These are phyloP conservation scores for Yponomeuta cagnagella DNA, from an alignment of 2,888 invertebrate genomes.

Conservation along the genomic window DNA sequence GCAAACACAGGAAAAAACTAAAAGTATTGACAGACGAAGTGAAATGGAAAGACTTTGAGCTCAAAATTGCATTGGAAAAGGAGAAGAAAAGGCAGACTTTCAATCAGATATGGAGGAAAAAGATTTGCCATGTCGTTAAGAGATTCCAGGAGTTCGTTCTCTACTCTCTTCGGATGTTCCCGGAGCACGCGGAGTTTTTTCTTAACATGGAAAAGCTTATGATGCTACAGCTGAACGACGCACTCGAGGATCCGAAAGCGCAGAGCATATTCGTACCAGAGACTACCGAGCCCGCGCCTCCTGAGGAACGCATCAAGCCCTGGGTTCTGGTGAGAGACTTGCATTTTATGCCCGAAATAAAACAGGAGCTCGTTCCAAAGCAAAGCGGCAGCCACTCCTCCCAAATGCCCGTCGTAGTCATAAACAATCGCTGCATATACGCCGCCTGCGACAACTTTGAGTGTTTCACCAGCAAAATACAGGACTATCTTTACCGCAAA, in stretches of 20 bases:
- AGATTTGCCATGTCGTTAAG: conserved; percentile 58
- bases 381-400: conserved; percentile 44
- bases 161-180: conserved; percentile 51
- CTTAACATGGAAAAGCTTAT: conserved; percentile 61
- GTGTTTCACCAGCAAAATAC: conserved; percentile 45
- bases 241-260: conserved; percentile 40
- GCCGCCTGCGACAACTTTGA: conserved; percentile 58
- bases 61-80: conserved; percentile 39
- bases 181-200: conserved; percentile 62
- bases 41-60: conserved; percentile 42
- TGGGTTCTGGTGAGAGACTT: conserved; percentile 55
- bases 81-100: conserved; percentile 40
- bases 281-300: neutral
- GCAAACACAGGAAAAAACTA: conserved; percentile 45
- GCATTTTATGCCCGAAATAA: conserved; percentile 39
- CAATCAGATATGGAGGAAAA: conserved; percentile 48
- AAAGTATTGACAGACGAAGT: conserved; percentile 39
- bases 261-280: conserved; percentile 49
- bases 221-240: conserved; percentile 52
- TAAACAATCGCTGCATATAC: conserved; percentile 57
- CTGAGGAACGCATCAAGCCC: conserved; percentile 36
- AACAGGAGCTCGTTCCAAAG: conserved; percentile 46
- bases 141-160: conserved; percentile 55
- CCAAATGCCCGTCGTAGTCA: conserved; percentile 51
- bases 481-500: conserved; percentile 39